These are phyloP conservation scores for Rhinolophus sinicus DNA, from an alignment of 2,113 vertebrate genomes.

Conservation along the genomic window DNA sequence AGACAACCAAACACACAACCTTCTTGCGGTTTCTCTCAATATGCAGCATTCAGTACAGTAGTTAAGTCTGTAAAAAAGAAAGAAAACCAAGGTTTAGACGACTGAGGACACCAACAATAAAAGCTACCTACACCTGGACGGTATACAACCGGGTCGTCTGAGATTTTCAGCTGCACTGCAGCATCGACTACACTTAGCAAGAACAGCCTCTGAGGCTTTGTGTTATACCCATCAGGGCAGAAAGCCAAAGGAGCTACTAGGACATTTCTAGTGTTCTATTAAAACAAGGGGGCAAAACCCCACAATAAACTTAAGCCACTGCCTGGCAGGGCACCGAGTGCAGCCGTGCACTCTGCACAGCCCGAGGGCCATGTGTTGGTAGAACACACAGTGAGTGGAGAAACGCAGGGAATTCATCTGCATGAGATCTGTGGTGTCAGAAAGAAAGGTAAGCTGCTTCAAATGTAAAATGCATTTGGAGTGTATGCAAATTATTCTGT, in stretches of 20 bases:
- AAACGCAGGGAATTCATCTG: neutral
- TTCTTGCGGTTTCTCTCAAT: slow-evolving; percentile 86
- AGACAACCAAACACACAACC: slow-evolving; percentile 88
- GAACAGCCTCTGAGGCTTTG: neutral
- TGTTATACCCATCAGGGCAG: neutral
- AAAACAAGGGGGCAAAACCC: neutral
- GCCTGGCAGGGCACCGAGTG: neutral
- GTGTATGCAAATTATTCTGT: neutral
- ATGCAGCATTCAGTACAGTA: slow-evolving; percentile 87
- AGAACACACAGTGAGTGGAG: neutral
- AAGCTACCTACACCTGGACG: neutral
- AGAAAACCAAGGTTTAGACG: slow-evolving; percentile 64
- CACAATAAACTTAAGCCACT: neutral
- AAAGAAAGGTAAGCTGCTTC: neutral
- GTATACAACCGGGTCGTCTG: neutral
- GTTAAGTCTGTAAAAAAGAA: slow-evolving; percentile 91
- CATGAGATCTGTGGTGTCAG: neutral
- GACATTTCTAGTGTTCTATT: neutral
- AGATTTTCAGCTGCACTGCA: neutral
- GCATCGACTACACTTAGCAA: neutral
- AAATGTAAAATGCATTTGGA: neutral
- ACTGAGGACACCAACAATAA: neutral
- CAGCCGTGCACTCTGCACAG: neutral
- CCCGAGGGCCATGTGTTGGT: too few species aligned
- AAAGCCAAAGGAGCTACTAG: neutral